phyloP scores from a whole-genome alignment of 2,113 vertebrate species.

The Coracopsis vasa region DNA sequence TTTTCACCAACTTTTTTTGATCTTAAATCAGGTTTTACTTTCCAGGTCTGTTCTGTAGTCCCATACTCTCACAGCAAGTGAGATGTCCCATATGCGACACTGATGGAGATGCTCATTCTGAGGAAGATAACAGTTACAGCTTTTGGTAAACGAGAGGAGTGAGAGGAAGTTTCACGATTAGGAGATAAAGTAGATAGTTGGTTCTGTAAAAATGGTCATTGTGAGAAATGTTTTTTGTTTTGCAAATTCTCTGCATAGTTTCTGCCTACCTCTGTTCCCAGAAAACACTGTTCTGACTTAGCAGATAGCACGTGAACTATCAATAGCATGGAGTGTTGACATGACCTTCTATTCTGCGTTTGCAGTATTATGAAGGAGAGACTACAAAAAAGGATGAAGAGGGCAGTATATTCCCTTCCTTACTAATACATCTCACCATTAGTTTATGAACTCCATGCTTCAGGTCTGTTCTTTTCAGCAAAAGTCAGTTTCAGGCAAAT shows the following conservation, averaged over 20 bases:
- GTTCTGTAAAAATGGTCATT: neutral
- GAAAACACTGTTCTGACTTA: neutral
- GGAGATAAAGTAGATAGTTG: neutral
- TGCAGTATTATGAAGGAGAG: neutral
- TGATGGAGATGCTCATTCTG: neutral
- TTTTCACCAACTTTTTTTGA: neutral
- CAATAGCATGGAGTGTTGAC: neutral
- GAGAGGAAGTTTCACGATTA: neutral
- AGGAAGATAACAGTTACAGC: neutral
- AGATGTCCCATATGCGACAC: neutral
- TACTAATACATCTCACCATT: neutral
- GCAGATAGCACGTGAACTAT: neutral
- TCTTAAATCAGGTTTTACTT: neutral
- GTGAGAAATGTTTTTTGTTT: neutral
- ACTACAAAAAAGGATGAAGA: neutral
- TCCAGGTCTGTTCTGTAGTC: neutral
- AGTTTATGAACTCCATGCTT: neutral
- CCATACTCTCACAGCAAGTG: neutral
- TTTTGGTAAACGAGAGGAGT: neutral
- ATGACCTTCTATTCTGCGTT: neutral
- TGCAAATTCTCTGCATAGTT: neutral
- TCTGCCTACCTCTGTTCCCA: neutral
- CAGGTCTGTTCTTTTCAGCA: neutral
- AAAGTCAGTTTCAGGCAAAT: neutral
- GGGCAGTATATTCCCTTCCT: neutral